Evolutionary conservation across 2,113 vertebrate species (phyloP).

Genomic region (Rhinoptilus africanus): DNA sequence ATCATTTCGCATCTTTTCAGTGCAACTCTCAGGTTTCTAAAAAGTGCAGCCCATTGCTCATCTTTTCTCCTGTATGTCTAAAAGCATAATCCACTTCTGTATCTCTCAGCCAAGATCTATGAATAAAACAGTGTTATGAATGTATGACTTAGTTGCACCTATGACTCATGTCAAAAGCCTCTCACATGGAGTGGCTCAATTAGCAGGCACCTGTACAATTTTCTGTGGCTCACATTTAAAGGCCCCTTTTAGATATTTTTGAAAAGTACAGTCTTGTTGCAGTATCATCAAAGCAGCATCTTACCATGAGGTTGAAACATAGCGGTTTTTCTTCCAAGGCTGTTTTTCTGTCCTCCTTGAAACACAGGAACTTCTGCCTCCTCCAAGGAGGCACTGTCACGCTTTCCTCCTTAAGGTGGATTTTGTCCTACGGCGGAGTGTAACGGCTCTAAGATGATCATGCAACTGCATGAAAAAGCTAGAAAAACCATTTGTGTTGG

Average conservation of each 20-base stretch:
- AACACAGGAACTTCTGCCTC: background rate
- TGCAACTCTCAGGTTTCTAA: background rate
- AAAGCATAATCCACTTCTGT: background rate
- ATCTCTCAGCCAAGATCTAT: background rate
- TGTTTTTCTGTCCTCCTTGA: background rate
- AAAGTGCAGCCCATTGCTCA: background rate
- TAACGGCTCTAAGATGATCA: background rate
- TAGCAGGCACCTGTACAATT: background rate
- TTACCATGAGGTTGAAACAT: background rate
- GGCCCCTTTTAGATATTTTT: background rate
- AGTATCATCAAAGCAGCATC: background rate
- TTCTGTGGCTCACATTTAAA: background rate
- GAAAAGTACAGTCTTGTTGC: background rate
- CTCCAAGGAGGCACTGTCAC: background rate
- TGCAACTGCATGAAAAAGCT: background rate
- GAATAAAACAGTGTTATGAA: conserved; percentile 7
- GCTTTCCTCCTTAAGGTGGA: rapidly evolving
- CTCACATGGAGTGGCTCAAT: background rate
- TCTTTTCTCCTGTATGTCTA: background rate
- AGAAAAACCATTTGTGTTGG: background rate
- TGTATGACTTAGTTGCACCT: background rate
- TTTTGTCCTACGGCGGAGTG: background rate
- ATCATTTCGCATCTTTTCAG: background rate
- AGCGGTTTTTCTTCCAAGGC: background rate
- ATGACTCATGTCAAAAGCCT: conserved; percentile 8